Evolutionary conservation across 2,888 invertebrate species (phyloP).

Genomic region (Nomada fucata): DNA sequence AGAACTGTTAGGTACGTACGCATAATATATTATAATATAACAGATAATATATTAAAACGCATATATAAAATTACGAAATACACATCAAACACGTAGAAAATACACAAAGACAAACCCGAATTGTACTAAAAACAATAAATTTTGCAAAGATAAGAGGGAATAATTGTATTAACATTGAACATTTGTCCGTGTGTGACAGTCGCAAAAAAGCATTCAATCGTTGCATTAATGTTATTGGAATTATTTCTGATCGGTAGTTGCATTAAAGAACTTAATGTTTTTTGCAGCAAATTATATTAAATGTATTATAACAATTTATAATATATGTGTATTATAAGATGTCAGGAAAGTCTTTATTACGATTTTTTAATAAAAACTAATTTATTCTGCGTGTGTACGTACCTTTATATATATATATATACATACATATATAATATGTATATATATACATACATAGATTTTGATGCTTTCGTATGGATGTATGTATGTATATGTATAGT

Average conservation of each 20-base stretch:
- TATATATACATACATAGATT: not conserved
- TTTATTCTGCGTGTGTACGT: conserved; percentile 30
- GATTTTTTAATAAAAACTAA: not conserved
- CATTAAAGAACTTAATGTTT: conserved; percentile 14
- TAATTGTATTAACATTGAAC: conserved; percentile 4
- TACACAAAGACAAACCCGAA: not conserved
- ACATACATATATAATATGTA: not conserved
- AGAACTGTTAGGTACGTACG: conserved; percentile 54
- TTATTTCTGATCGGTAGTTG: conserved; percentile 15
- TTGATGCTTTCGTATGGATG: not conserved
- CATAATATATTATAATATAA: conserved; percentile 40
- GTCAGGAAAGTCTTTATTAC: conserved; percentile 1
- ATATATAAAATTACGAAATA: conserved; percentile 6
- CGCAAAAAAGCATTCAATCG: not conserved
- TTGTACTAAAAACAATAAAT: not conserved
- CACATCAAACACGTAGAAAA: not conserved
- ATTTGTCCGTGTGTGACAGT: not conserved
- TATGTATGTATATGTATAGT: conserved; percentile 46
- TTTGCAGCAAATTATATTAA: too few relatives aligned
- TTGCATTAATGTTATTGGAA: conserved; percentile 13
- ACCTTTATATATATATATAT: conserved; percentile 11
- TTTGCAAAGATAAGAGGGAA: not conserved
- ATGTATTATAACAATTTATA: not conserved
- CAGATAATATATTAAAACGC: conserved; percentile 21
- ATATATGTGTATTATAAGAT: conserved; percentile 17